A percentile compares a stretch with the other conserved stretches of the same genome.
Evolutionary conservation across 2,888 invertebrate species (phyloP).

Genomic region (Scaptomyza tumidula): DNA sequence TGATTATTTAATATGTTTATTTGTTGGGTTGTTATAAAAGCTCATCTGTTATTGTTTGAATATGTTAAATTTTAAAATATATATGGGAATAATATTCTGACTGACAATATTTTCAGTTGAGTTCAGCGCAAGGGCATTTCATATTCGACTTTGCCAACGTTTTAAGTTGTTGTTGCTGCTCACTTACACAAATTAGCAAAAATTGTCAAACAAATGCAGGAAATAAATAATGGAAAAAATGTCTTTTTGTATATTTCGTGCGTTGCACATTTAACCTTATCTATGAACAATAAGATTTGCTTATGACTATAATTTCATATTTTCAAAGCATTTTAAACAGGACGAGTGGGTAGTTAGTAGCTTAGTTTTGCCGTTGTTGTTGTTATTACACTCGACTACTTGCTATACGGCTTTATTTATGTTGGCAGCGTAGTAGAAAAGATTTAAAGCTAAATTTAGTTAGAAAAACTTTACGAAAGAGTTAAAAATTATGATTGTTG

Average conservation of each 20-base stretch:
- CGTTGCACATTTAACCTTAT: slow-evolving; percentile 59
- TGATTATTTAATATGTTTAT: neutral
- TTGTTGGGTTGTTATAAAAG: neutral
- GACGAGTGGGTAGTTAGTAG: slow-evolving; percentile 12
- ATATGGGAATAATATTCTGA: neutral
- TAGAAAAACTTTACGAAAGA: neutral
- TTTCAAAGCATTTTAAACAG: slow-evolving; percentile 19
- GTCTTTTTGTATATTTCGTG: slow-evolving; percentile 45
- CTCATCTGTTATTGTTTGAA: too few species aligned
- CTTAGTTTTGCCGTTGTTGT: neutral
- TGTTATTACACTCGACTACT: neutral
- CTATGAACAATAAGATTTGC: slow-evolving; percentile 64
- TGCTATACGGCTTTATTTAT: neutral
- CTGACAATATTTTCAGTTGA: neutral
- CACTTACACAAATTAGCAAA: slow-evolving; percentile 70
- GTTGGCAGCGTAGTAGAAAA: too few species aligned
- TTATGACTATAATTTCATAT: slow-evolving; percentile 60
- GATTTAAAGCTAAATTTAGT: neutral
- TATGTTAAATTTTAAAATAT: neutral
- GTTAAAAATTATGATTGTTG: neutral
- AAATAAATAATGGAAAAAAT: slow-evolving; percentile 42
- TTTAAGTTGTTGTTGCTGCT: slow-evolving; percentile 21
- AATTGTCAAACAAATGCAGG: slow-evolving; percentile 69
- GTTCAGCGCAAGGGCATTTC: slow-evolving; percentile 19
- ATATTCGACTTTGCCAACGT: neutral